Percentiles rank a stretch among this genome's conserved stretches.
phyloP scores from a whole-genome alignment of 1,140 invertebrate species.

The Scylla paramamosain region DNA sequence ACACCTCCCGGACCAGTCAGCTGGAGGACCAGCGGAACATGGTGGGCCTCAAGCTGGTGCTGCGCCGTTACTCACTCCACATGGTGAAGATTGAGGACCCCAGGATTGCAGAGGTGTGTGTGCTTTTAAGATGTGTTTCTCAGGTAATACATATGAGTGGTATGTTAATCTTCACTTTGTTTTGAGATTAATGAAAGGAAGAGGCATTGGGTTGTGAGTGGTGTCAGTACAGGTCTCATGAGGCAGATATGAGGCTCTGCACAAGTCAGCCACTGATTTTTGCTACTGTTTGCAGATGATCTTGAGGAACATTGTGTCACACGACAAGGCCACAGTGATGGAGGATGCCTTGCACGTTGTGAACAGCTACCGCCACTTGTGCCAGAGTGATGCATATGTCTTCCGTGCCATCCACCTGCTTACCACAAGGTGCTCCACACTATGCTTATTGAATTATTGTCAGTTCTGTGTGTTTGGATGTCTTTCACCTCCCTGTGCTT shows the following conservation, averaged over 20 bases:
- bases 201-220: too few species aligned
- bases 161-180: too few species aligned
- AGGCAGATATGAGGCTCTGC: too few species aligned
- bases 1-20: conserved; percentile 35
- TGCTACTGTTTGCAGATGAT: conserved; percentile 56
- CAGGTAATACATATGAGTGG: not conserved
- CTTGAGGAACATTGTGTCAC: conserved; percentile 64
- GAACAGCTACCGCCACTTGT: conserved; percentile 47
- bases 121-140: not conserved
- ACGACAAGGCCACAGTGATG: conserved; percentile 43
- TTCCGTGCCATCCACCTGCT: conserved; percentile 59
- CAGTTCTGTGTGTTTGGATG: not conserved
- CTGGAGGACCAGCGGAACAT: conserved; percentile 70
- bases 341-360: conserved; percentile 67
- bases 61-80: conserved; percentile 70
- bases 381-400: conserved; percentile 63
- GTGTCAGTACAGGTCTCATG: too few species aligned
- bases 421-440: conserved; percentile 26
- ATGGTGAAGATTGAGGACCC: conserved; percentile 61
- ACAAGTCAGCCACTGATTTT: too few species aligned
- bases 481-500: too few species aligned
- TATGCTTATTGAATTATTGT: not conserved
- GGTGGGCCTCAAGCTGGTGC: conserved; percentile 72
- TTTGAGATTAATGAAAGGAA: too few species aligned
- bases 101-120: conserved; percentile 60